Evolutionary conservation across 2,888 invertebrate genomes (phyloP), one percentile per base, ranked within the genome.

Genomic region (Nasonovia ribisnigri): DNA sequence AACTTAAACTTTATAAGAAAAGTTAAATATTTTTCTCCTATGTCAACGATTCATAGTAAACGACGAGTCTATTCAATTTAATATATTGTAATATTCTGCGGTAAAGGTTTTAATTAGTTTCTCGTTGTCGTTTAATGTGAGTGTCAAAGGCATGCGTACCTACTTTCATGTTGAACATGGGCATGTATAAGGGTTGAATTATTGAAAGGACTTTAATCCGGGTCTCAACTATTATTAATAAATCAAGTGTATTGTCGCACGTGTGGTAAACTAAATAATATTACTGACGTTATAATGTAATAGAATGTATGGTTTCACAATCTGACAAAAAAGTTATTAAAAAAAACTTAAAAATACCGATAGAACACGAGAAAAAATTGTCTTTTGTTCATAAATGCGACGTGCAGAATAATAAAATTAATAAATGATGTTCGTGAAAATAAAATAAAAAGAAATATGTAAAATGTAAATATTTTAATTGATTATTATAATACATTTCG

Each of bases 61-160:
- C 48, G 48, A 48, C 6, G 48, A 77, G 51, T 77, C 13, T 51
- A 84, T 90, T 67, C 90, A 91, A 84, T 54, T 3, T 88, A 88
- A 88, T 54, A 42, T 88, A 29, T 46, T 48, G 84, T 54, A 20
- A 84, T 91, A 54, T 43, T 54, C 51, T 11, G 84, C 84, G 84
- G 91, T 54, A 43, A 54, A 84, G 84, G 51, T 91, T 90, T 90
- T 90, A 90, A 67, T 67, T 90, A 67, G 67, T 90, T 90, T 43
- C 84, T 54, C 10, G 84, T 54, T 43, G 84, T 84, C 91, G 91
- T 91, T 84, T 91, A 54, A 48, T 84, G 43, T 5, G 84, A 91
- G 43, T 91, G 91, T 84, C 91, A 91, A 84, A 43, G 91, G 48
- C 91, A 91, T 42, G 46, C 84, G 91, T 43, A 84, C 54, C 84